Conservation (phyloP, 2,113 vertebrate genomes). For the Alethe diademata region DNA sequence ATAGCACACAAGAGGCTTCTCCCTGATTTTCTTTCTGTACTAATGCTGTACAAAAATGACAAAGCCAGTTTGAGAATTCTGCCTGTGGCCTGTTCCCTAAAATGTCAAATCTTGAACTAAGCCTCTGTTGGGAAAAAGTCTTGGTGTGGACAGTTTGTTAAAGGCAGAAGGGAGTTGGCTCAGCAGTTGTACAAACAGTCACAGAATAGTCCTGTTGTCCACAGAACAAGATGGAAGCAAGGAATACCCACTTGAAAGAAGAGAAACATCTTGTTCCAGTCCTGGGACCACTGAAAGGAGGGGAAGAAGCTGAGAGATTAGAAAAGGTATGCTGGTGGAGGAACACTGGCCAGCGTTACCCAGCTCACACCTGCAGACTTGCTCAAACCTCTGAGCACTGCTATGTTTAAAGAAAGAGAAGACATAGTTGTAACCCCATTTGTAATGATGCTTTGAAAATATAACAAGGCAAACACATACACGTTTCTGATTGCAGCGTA, state of each 20-base stretch:
- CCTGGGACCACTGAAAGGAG: neutral
- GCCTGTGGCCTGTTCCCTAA: neutral
- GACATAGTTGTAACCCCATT: neutral
- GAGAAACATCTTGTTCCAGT: neutral
- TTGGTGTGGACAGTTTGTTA: neutral
- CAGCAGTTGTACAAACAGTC: neutral
- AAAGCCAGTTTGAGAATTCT: neutral
- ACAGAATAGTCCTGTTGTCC: neutral
- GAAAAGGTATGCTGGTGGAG: neutral
- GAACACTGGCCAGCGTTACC: neutral
- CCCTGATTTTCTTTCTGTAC: neutral
- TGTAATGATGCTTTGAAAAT: neutral
- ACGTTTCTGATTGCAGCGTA: neutral
- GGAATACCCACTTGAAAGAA: neutral
- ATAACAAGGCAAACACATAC: neutral
- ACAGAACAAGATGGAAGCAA: constrained; percentile 19
- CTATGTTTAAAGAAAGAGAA: neutral
- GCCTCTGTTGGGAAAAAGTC: neutral
- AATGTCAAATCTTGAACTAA: neutral
- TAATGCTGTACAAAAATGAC: neutral
- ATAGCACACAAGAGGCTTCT: neutral
- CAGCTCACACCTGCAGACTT: neutral
- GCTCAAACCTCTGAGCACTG: neutral
- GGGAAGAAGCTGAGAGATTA: neutral
- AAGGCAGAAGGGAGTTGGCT: neutral